A percentile compares a stretch with the other conserved stretches of the same genome.
phyloP scores from a whole-genome alignment of 2,888 invertebrate species.

The Eupithecia subumbrata region DNA sequence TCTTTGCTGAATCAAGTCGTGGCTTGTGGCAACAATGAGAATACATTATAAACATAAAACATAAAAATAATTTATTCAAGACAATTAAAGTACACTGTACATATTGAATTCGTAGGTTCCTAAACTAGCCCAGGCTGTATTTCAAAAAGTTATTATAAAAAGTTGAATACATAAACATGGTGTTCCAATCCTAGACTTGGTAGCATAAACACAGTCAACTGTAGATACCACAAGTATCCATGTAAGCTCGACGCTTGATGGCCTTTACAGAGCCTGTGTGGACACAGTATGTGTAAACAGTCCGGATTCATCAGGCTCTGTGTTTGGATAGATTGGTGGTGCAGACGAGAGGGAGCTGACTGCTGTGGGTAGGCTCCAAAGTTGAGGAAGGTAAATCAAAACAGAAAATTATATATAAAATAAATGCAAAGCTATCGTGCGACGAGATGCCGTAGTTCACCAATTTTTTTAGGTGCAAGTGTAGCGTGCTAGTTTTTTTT shows the following conservation, averaged over 20 bases:
- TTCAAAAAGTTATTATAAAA: background rate
- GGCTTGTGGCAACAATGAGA: background rate
- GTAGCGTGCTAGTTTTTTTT: no score
- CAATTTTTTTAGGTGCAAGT: no score
- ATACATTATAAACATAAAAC: background rate
- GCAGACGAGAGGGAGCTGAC: background rate
- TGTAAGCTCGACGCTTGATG: conserved; percentile 9
- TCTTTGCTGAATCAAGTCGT: background rate
- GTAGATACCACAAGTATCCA: background rate
- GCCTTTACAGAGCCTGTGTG: conserved; percentile 4
- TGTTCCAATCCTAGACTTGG: background rate
- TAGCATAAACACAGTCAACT: background rate
- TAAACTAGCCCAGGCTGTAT: no score
- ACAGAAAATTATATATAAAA: no score
- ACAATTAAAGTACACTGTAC: no score
- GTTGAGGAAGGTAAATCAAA: no score
- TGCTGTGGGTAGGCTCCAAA: background rate
- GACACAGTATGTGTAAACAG: background rate
- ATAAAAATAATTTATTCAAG: no score
- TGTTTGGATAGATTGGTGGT: background rate
- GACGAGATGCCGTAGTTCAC: no score
- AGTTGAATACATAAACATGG: background rate
- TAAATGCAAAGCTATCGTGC: no score
- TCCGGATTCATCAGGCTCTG: conserved; percentile 6
- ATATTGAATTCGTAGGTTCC: no score